Conservation (phyloP, 2,113 vertebrate genomes). For the Pelecanus crispus region DNA sequence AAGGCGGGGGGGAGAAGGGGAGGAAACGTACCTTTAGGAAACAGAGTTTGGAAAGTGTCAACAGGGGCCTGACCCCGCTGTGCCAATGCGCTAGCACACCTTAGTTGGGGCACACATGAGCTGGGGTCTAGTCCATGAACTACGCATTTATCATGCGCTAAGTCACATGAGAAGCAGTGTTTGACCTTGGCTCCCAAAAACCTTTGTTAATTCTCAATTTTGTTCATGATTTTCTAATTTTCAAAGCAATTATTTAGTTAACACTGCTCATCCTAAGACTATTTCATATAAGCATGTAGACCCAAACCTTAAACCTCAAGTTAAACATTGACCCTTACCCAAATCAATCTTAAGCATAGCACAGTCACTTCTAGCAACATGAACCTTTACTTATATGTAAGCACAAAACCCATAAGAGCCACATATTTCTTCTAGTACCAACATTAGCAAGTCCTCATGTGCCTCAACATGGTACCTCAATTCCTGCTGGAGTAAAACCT, state of each 20-base stretch:
- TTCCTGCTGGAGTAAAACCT: background rate
- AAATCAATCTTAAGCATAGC: background rate
- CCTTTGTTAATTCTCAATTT: background rate
- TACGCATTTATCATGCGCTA: rapidly evolving
- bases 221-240: background rate
- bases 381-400: background rate
- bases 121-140: background rate
- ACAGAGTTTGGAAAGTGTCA: background rate
- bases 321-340: background rate
- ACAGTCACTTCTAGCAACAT: background rate
- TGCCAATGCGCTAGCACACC: rapidly evolving
- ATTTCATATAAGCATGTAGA: background rate
- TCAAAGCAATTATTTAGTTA: background rate
- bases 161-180: background rate
- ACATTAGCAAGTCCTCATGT: background rate
- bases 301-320: background rate
- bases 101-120: too few species aligned
- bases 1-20: background rate
- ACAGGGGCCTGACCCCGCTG: background rate
- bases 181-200: background rate
- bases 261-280: background rate
- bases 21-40: background rate
- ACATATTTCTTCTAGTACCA: background rate
- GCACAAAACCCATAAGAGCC: background rate
- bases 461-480: background rate